phyloP scores from a whole-genome alignment of 2,888 invertebrate genomes.

The Drosophila siamana region DNA sequence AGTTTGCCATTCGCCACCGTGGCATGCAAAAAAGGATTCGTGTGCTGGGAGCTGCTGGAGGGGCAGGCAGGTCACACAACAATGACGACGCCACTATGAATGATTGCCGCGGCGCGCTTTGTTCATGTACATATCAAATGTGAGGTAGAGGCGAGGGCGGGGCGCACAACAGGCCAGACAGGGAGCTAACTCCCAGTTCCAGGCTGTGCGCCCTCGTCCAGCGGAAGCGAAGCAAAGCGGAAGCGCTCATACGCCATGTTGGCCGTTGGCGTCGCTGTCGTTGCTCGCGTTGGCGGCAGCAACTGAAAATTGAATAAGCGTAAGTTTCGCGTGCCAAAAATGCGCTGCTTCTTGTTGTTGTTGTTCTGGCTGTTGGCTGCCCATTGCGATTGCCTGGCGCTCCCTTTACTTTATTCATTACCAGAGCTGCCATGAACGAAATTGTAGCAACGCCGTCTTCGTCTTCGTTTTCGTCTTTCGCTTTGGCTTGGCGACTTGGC shows the following conservation, averaged over 20 bases:
- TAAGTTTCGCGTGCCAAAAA: constrained; percentile 80
- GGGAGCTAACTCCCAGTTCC: constrained; percentile 8
- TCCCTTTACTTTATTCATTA: constrained; percentile 72
- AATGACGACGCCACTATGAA: constrained; percentile 71
- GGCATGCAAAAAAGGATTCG: constrained; percentile 66
- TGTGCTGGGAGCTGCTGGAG: constrained; percentile 1
- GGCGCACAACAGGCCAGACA: constrained; percentile 67
- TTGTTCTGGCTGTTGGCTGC: constrained; percentile 21
- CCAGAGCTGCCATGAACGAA: constrained; percentile 69
- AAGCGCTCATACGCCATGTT: constrained; percentile 77
- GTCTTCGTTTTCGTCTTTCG: constrained; percentile 1
- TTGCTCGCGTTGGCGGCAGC: constrained; percentile 37
- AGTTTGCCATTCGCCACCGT: constrained; percentile 53
- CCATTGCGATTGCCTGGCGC: constrained; percentile 38
- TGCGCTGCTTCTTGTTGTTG: constrained; percentile 8
- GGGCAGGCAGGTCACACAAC: constrained; percentile 60
- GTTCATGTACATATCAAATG: constrained; percentile 74
- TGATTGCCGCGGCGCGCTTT: constrained; percentile 76
- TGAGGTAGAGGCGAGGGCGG: constrained; percentile 28
- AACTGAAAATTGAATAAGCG: constrained; percentile 79
- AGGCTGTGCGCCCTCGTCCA: constrained; percentile 20
- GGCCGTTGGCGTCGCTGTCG: constrained; percentile 52
- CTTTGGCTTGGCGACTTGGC: constrained; percentile 37
- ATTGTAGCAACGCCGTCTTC: constrained; percentile 53
- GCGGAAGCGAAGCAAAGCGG: constrained; percentile 72